These are phyloP conservation scores for Cephus sareptanus DNA, from an alignment of 2,888 invertebrate genomes.

Conservation along the genomic window DNA sequence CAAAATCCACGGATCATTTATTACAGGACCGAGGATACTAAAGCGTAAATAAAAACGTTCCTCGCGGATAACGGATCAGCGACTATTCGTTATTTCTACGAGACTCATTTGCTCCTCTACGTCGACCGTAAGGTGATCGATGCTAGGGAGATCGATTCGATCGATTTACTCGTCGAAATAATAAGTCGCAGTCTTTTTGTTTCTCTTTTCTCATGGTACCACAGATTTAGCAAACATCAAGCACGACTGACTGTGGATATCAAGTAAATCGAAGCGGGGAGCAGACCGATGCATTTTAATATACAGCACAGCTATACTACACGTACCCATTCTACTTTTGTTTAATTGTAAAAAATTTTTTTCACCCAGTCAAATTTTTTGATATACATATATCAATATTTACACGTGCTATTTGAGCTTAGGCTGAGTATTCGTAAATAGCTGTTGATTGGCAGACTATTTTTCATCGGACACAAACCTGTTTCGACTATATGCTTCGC, in stretches of 20 bases:
- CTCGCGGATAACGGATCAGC: not conserved
- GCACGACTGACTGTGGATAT: not conserved
- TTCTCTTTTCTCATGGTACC: not conserved
- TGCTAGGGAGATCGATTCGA: not conserved
- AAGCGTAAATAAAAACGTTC: not conserved
- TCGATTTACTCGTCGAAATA: not conserved
- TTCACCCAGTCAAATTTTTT: not conserved
- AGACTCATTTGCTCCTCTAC: not conserved
- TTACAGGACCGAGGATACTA: not conserved
- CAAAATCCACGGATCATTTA: not conserved
- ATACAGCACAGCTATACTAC: conserved; percentile 8
- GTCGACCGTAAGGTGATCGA: not conserved
- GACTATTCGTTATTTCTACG: not conserved
- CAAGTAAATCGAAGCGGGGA: not conserved
- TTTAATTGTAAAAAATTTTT: not conserved
- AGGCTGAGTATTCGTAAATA: not conserved
- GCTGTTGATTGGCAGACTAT: not conserved
- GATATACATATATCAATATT: not conserved
- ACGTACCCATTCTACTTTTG: not conserved
- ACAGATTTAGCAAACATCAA: not conserved
- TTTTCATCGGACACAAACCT: not conserved
- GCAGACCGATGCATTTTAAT: conserved; percentile 4
- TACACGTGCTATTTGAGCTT: not conserved
- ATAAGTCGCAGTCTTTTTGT: not conserved
- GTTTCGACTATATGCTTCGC: not conserved